A percentile compares a stretch with the other conserved stretches of the same genome.
phyloP scores from a whole-genome alignment of 2,113 vertebrate species.

The Cairina moschata region DNA sequence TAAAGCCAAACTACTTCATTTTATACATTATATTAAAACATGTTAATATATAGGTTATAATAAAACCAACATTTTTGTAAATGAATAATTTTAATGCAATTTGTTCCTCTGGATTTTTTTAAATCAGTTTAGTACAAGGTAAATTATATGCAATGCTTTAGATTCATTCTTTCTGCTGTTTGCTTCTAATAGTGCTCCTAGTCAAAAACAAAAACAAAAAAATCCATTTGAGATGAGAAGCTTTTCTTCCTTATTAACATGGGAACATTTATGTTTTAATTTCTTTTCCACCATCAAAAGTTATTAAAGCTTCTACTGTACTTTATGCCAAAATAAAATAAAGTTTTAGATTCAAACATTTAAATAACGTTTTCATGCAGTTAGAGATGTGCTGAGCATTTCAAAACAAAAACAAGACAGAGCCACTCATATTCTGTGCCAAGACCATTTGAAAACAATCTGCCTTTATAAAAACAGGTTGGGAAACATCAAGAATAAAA shows the following conservation, averaged over 20 bases:
- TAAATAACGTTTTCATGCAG: conserved; percentile 3
- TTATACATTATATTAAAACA: background rate
- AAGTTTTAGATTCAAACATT: background rate
- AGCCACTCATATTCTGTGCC: background rate
- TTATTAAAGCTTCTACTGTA: background rate
- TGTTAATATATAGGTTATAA: background rate
- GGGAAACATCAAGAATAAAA: conserved; percentile 6
- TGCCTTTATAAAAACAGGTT: background rate
- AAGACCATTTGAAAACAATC: background rate
- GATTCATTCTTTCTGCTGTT: background rate
- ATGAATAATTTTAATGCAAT: background rate
- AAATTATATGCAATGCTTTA: background rate
- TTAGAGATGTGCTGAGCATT: conserved; percentile 2
- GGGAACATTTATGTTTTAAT: background rate
- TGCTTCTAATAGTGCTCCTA: background rate
- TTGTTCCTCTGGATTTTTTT: background rate
- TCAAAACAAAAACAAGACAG: background rate
- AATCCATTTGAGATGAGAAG: background rate
- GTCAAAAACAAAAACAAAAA: background rate
- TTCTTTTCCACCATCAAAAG: background rate
- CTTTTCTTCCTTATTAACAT: background rate
- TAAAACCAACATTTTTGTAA: background rate
- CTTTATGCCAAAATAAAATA: background rate
- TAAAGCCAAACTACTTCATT: background rate
- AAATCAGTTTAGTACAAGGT: background rate